Base-by-base conservation (phyloP, 1,140 invertebrate genomes). In the Acromyrmex heyeri region DNA sequence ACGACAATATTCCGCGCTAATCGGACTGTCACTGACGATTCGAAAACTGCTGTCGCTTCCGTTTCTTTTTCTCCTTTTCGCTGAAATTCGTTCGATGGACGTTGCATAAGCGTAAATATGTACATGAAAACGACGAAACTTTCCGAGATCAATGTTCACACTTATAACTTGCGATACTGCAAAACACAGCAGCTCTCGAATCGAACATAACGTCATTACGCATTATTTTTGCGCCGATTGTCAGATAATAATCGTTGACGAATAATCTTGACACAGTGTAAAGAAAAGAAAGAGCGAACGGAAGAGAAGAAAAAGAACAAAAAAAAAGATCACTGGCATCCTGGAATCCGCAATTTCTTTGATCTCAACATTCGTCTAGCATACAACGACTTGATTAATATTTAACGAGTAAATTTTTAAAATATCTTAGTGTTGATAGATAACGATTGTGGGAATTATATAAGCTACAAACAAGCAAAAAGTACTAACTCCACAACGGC, bases 301-400 rank as follows among this genome's bases (percentile, higher is more conserved):
- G 18, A 77, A 24, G 34, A 73, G 30, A 21, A 18, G 57, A 14
- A 78, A 83, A 75, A 69, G 7, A 77, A 86, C 50, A 69, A 67
- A 85, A 75, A 16, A 59, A 78, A 73, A 81, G 87, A 90, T 73
- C 64, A 89, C 70, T 83, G 79, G 86, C 90, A 92, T 91, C 85
- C 91, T 93, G 90, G 78, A 94, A 93, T 87, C 91, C 89, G 92
- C 93, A 93, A 91, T 95, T 95, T 95, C 94, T 94, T 95, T 95
- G 95, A 95, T 95, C 95, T 95, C 95, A 95, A 93, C 94, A 93
- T 93, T 95, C 92, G 92, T 95, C 92, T 93, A 93, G 92, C 92
- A 93, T 92, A 95, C 94, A 95, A 94, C 94, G 93, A 95, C 92
- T 94, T 93, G 93, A 92, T 92, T 90, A 86, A 90, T 93, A 91